phyloP scores from a whole-genome alignment of 2,888 invertebrate species.

The Nysson spinosus region DNA sequence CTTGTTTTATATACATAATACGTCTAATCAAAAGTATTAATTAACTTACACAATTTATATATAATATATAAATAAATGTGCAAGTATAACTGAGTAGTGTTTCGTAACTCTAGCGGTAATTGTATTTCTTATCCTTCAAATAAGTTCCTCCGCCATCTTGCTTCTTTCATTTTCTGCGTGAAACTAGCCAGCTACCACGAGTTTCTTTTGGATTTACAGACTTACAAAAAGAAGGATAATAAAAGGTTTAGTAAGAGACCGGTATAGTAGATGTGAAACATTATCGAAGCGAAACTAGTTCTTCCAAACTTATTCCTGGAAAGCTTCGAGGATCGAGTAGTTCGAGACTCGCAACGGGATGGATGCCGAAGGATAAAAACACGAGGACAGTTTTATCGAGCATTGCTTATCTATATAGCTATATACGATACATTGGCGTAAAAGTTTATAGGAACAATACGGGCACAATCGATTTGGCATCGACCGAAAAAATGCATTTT shows the following conservation, averaged over 20 bases:
- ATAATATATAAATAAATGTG: no score
- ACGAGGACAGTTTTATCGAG: constrained; percentile 28
- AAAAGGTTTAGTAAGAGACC: constrained; percentile 42
- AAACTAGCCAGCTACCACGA: no score
- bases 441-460: constrained; percentile 28
- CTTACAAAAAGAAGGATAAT: constrained; percentile 19
- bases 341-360: background rate
- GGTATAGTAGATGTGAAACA: constrained; percentile 3
- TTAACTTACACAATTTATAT: no score
- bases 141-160: no score
- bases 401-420: constrained; percentile 35
- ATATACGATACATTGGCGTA: background rate
- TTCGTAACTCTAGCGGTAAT: no score
- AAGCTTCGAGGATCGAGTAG: no score
- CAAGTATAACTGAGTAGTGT: no score
- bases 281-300: constrained; percentile 19
- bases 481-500: no score
- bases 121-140: no score
- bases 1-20: no score
- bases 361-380: constrained; percentile 13
- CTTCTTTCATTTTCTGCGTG: no score
- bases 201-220: background rate
- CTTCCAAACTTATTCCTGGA: background rate
- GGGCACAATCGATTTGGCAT: constrained; percentile 14
- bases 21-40: no score